Conservation (phyloP, 2,797 vertebrate genomes). For the Pangasius krempfi region DNA sequence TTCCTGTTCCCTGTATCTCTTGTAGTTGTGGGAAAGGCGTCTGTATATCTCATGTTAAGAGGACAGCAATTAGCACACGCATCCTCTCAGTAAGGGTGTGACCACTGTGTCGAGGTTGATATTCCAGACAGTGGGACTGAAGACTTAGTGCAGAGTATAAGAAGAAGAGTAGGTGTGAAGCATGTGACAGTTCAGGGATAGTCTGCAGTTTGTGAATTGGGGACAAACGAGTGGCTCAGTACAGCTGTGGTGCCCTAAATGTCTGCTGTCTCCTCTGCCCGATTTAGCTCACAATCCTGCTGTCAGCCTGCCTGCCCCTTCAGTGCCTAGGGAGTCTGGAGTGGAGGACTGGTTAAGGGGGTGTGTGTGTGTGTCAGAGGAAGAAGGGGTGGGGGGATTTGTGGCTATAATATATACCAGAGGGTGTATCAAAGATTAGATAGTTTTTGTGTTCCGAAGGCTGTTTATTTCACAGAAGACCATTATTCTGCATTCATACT, state of each 20-base stretch:
- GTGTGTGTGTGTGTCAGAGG: neutral
- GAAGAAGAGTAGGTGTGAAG: slow-evolving; percentile 8
- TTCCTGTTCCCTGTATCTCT: slow-evolving; percentile 45
- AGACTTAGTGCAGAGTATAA: neutral
- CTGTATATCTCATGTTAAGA: neutral
- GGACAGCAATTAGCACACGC: slow-evolving; percentile 4
- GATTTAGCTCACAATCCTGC: slow-evolving; percentile 34
- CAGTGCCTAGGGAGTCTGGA: slow-evolving; percentile 29
- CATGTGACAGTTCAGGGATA: slow-evolving; percentile 9
- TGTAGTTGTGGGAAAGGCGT: neutral
- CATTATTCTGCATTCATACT: neutral
- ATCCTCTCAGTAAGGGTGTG: neutral
- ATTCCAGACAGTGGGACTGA: neutral
- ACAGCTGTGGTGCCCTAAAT: slow-evolving; percentile 30
- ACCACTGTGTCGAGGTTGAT: slow-evolving; percentile 3
- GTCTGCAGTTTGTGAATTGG: slow-evolving; percentile 22
- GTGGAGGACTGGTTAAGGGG: slow-evolving; percentile 26
- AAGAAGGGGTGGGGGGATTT: slow-evolving; percentile 8
- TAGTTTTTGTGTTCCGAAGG: neutral
- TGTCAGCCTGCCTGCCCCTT: slow-evolving; percentile 19
- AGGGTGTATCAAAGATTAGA: neutral
- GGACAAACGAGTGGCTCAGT: slow-evolving; percentile 2
- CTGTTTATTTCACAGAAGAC: neutral
- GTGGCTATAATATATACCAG: slow-evolving; percentile 18
- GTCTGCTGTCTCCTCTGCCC: slow-evolving; percentile 19